phyloP scores from a whole-genome alignment of 2,888 invertebrate genomes.

The Phaedon cochleariae region DNA sequence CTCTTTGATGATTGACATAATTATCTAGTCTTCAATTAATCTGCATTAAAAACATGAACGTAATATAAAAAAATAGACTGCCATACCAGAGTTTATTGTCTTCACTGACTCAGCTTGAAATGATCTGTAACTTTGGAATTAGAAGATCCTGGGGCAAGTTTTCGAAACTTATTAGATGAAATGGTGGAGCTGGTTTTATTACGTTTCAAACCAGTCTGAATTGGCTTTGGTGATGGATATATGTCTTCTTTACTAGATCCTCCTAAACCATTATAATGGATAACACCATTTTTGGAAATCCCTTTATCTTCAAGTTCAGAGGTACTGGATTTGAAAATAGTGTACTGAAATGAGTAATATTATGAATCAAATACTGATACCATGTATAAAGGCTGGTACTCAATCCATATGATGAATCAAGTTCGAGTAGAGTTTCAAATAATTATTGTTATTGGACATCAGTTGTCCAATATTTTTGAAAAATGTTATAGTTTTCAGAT shows the following conservation, averaged over 20 bases:
- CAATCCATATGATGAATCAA: too few relatives aligned
- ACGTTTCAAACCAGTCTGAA: constrained; percentile 33
- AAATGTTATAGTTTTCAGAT: too few relatives aligned
- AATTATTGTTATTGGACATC: too few relatives aligned
- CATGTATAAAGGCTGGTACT: too few relatives aligned
- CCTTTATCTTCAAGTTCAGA: constrained; percentile 12
- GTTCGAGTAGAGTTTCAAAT: too few relatives aligned
- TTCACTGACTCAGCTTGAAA: not conserved
- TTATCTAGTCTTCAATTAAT: too few relatives aligned
- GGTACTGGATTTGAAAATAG: constrained; percentile 33
- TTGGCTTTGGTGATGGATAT: constrained; percentile 58
- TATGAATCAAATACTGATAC: too few relatives aligned
- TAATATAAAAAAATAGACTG: too few relatives aligned
- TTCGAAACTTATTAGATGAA: constrained; percentile 49
- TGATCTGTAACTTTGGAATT: not conserved
- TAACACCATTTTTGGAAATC: constrained; percentile 27
- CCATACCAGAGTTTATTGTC: too few relatives aligned
- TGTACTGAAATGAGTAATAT: constrained; percentile 40
- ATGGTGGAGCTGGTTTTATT: constrained; percentile 37
- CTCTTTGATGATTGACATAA: too few relatives aligned
- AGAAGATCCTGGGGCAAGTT: constrained; percentile 42
- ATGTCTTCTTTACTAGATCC: constrained; percentile 66
- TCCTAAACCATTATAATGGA: constrained; percentile 65
- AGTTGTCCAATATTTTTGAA: too few relatives aligned
- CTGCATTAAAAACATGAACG: too few relatives aligned